phyloP scores from a whole-genome alignment of 2,888 invertebrate species.

The Xylota sylvarum region DNA sequence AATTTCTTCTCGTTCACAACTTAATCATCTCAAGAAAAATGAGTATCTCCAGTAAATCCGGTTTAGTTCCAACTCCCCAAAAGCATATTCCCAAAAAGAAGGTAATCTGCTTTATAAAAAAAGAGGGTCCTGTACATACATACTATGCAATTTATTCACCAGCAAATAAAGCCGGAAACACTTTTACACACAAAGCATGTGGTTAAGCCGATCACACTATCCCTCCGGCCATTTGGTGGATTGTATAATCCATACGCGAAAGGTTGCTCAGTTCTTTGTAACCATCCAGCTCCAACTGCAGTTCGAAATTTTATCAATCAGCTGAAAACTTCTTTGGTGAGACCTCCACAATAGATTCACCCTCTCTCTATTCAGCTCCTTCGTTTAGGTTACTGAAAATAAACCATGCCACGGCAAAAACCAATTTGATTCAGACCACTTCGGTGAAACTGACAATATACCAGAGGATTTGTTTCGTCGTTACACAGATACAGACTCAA shows the following conservation, averaged over 20 bases:
- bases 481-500: conserved; percentile 93
- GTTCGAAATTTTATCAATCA: conserved; percentile 90
- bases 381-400: conserved; percentile 45
- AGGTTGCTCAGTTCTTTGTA: conserved; percentile 93
- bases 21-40: conserved; percentile 81
- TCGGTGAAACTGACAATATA: conserved; percentile 86
- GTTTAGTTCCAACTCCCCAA: conserved; percentile 87
- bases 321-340: conserved; percentile 90
- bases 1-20: too few relatives aligned
- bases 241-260: conserved; percentile 93
- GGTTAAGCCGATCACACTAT: conserved; percentile 89
- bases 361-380: not conserved
- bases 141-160: too few relatives aligned
- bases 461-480: conserved; percentile 92
- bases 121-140: not conserved
- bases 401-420: conserved; percentile 28
- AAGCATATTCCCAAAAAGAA: conserved; percentile 82
- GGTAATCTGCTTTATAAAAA: not conserved
- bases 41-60: conserved; percentile 88
- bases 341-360: not conserved
- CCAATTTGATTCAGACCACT: conserved; percentile 38
- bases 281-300: conserved; percentile 92
- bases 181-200: conserved; percentile 85
- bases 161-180: conserved; percentile 75
- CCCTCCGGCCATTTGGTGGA: conserved; percentile 91